A percentile compares a stretch with the other conserved stretches of the same genome.
phyloP scores from a whole-genome alignment of 2,113 vertebrate species.

The Lagopus leucura region DNA sequence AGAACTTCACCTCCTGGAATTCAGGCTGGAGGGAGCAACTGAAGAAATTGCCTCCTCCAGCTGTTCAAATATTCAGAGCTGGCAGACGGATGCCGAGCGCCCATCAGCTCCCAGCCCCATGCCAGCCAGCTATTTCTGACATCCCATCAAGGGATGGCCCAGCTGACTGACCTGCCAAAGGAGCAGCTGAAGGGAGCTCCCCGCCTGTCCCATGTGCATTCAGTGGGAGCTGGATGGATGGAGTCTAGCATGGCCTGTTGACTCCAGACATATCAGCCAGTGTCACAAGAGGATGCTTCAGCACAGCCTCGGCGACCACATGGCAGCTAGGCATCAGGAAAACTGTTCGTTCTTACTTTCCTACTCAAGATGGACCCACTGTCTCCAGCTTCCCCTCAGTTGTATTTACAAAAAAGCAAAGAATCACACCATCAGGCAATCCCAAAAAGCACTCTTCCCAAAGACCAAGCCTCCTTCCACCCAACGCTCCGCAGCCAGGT shows the following conservation, averaged over 20 bases:
- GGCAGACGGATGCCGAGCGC: not conserved
- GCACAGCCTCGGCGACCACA: not conserved
- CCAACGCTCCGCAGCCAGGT: not conserved
- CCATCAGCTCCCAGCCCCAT: fast-evolving
- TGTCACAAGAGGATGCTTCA: not conserved
- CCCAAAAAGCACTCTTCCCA: not conserved
- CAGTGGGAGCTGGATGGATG: not conserved
- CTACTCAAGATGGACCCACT: not conserved
- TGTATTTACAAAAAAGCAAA: not conserved
- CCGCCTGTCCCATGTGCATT: not conserved
- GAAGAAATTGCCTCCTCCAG: conserved; percentile 26
- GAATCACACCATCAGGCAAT: not conserved
- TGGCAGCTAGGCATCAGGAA: not conserved
- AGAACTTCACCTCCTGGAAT: conserved; percentile 15
- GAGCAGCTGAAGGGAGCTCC: not conserved
- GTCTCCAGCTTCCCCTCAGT: not conserved
- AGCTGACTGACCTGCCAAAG: not conserved
- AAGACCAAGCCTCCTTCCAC: not conserved
- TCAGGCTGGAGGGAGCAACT: not conserved
- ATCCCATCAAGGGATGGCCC: not conserved
- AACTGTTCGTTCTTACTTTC: not conserved
- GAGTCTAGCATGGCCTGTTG: not conserved
- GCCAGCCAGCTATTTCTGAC: not conserved
- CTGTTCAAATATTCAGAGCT: not conserved
- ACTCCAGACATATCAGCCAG: fast-evolving